Evolutionary conservation across 2,113 vertebrate genomes (phyloP), one percentile per base, ranked within the genome.

Genomic region (Amphiprion ocellaris): DNA sequence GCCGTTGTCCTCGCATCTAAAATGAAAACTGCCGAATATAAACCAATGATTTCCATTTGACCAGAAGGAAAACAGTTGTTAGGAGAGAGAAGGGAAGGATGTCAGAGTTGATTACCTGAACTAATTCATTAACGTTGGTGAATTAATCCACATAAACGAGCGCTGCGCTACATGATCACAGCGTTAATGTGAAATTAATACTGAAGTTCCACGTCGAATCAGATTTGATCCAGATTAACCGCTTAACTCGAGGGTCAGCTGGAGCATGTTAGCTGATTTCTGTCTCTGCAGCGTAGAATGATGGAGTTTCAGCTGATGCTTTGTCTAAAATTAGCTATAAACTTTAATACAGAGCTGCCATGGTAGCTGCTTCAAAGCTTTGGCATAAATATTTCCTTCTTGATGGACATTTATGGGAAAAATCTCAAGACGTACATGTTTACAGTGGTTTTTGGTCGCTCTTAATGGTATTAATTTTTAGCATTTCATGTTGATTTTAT

Each of bases 171-270:
- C 19, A 52, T 61, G 7, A 7, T 75, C 47, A 49, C 26, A 26
- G 5, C n/a, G 41, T 73, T 64, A 23, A 58, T 76, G 33, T 65
- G 4, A n/a, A 54, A 61, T 75, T 17, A n/a, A 14, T 49, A 10
- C 50, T 28, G 23, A n/a, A 49, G 33, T 24, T 33, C 21, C 14
- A 2, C 0, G 0, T 61, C n/a, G 26, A 69, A 85, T 66, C 37
- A 37, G n/a, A 19, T 52, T 63, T 2, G 50, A 11, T 60, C 19
- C 47, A 19, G 30, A 69, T 74, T 6, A 33, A 55, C 44, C 1
- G 0, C 24, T 47, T 16, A 33, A 33, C n/a, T 10, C 7, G 17
- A 64, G 46, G 4, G 30, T 70, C 26, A 60, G 41, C 56, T 21
- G 16, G 19, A n/a, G n/a, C 19, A 9, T 52, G 21, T 52, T 10